These are phyloP conservation scores for Aleiodes testaceus DNA, from an alignment of 2,888 invertebrate genomes.

Conservation along the genomic window DNA sequence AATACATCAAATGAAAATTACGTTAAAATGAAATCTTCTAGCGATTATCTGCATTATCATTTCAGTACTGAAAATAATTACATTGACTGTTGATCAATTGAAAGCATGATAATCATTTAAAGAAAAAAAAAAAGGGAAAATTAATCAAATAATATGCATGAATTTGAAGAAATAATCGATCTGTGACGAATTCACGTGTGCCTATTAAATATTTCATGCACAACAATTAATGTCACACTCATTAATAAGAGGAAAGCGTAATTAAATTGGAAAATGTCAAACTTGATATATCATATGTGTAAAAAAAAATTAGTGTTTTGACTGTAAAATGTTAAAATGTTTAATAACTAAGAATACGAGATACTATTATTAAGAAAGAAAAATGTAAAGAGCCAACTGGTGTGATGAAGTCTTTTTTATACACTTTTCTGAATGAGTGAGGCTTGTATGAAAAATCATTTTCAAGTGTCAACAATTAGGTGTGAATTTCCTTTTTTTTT, in stretches of 20 bases:
- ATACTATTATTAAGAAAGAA: background rate
- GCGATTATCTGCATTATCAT: slow-evolving; percentile 1
- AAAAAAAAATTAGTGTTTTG: slow-evolving; percentile 28
- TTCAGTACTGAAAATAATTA: background rate
- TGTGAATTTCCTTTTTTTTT: background rate
- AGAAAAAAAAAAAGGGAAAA: background rate
- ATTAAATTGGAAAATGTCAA: slow-evolving; percentile 3
- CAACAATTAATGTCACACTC: background rate
- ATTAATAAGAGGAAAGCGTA: background rate
- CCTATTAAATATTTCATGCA: background rate
- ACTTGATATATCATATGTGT: no score
- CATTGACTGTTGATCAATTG: slow-evolving; percentile 16
- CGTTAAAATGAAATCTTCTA: background rate
- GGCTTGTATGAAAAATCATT: slow-evolving; percentile 3
- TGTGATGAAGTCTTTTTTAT: slow-evolving; percentile 39
- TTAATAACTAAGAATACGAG: no score
- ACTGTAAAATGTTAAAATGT: no score
- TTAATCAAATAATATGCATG: background rate
- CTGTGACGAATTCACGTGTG: slow-evolving; percentile 25
- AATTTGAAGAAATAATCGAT: background rate
- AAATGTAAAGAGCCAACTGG: slow-evolving; percentile 32
- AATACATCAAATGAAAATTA: background rate
- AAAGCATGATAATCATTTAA: slow-evolving; percentile 5
- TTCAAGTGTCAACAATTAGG: background rate
- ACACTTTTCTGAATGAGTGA: slow-evolving; percentile 39